Conservation (phyloP, 2,888 invertebrate genomes). For the Corythucha ciliata region DNA sequence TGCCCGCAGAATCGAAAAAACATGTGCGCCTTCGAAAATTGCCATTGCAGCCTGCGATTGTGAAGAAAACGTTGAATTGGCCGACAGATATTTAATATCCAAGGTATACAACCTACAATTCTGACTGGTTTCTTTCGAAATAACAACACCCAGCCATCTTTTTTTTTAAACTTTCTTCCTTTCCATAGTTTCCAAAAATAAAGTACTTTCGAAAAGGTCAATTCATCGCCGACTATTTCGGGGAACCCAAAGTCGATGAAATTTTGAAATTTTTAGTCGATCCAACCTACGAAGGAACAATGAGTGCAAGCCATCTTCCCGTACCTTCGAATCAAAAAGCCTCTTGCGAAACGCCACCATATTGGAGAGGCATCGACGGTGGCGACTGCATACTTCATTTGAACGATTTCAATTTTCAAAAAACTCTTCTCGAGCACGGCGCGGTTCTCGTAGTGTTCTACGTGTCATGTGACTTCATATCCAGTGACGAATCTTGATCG, state of each 20-base stretch:
- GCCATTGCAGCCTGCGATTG: constrained; percentile 17
- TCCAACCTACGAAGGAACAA: background rate
- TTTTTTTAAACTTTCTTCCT: too few species aligned
- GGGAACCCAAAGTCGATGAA: constrained; percentile 7
- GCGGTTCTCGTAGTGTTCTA: constrained; percentile 18
- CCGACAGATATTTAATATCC: constrained; percentile 13
- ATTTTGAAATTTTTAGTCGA: constrained; percentile 18
- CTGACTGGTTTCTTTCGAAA: too few species aligned
- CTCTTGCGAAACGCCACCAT: background rate
- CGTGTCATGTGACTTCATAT: constrained; percentile 9
- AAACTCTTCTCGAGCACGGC: constrained; percentile 3
- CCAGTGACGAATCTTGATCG: background rate
- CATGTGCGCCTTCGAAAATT: too few species aligned
- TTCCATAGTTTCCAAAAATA: constrained; percentile 17
- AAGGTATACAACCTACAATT: too few species aligned
- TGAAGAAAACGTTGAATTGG: constrained; percentile 21
- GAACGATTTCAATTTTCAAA: constrained; percentile 17
- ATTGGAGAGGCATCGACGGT: constrained; percentile 21
- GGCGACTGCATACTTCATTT: constrained; percentile 8
- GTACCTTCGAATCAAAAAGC: background rate
- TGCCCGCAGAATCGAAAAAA: constrained; percentile 17
- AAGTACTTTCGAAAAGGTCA: constrained; percentile 19
- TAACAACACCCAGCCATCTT: too few species aligned
- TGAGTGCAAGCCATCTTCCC: constrained; percentile 2
- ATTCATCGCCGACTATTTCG: constrained; percentile 12